Percentiles rank a stretch among this genome's conserved stretches.
Conservation (phyloP, 2,113 vertebrate species). For the Chaenogobius annularis region DNA sequence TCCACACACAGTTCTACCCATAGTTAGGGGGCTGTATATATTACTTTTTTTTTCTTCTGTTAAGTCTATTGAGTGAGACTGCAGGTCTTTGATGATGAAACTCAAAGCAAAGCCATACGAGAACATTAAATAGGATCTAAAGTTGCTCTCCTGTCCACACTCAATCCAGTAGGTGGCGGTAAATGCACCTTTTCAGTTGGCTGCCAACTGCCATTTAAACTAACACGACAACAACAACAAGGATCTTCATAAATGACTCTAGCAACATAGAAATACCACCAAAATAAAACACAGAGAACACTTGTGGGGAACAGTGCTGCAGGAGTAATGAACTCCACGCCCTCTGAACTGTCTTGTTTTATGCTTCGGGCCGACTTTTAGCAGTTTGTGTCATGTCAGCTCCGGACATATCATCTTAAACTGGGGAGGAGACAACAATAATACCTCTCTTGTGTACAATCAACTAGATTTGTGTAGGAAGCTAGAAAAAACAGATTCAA, state of each 20-base stretch:
- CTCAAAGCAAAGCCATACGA: background rate
- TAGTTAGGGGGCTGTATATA: no score
- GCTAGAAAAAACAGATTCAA: constrained; percentile 24
- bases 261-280: background rate
- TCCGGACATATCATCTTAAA: constrained; percentile 38
- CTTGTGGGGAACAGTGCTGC: constrained; percentile 20
- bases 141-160: no score
- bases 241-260: background rate
- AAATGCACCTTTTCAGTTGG: no score
- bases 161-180: no score
- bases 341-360: constrained; percentile 26
- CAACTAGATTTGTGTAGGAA: constrained; percentile 3
- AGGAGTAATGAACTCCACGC: constrained; percentile 19
- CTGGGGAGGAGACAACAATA: constrained; percentile 21
- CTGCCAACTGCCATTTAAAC: no score
- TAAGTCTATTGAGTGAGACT: background rate
- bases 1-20: no score
- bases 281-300: background rate
- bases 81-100: background rate
- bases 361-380: constrained; percentile 21
- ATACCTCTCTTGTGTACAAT: constrained; percentile 17
- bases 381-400: constrained; percentile 33
- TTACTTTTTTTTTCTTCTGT: no score
- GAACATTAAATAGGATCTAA: background rate
- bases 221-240: no score